Evolutionary conservation across 2,113 vertebrate species (phyloP), one percentile per base, ranked within the genome.

Genomic region (Mohoua ochrocephala): DNA sequence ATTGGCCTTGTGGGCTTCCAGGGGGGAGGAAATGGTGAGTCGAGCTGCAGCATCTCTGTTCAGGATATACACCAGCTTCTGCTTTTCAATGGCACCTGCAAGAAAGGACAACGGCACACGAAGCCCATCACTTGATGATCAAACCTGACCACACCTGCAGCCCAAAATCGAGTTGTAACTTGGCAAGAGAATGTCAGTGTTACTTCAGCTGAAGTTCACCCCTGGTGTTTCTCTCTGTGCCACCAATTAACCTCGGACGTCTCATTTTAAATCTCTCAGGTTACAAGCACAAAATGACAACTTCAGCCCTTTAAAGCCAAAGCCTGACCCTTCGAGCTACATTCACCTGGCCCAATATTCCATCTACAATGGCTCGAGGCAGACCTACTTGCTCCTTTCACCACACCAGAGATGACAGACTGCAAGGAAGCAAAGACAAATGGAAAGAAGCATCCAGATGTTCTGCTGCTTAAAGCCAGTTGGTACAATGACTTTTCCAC

Each of bases 1-100:
- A 96, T 99, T 99, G 4, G 99, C 99, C 97, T 99, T 99, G 90
- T 99, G 99, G 24, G 99, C 99, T 92, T 99, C 99, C 97, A 99
- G 95, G 0, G 99, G 99, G 61, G 99, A 99, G 24, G 99, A 99
- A 97, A 99, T 99, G 92, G 99, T 99, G 82, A 99, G 98, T 5
- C 99, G 98, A 16, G 99, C 99, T 11, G 99, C 99, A 41, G 99
- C 99, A 44, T 99, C 99, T 98, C 99, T 99, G 97, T 99, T 99
- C 82, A 99, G 97, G 73, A 99, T 99, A 78, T 99, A 99, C 8
- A 99, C 99, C 97, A 99, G 96, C 94, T 99, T 99, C 98, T 99
- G 99, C 86, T 99, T 99, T 94, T 99, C 99, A 68, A 99, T 99
- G 2, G 99, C 99, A 96, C 99, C 99, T 99, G 74, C 11, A 77